Evolutionary conservation across 2,888 invertebrate genomes (phyloP), one percentile per base, ranked within the genome.

Genomic region (Villa cingulata): DNA sequence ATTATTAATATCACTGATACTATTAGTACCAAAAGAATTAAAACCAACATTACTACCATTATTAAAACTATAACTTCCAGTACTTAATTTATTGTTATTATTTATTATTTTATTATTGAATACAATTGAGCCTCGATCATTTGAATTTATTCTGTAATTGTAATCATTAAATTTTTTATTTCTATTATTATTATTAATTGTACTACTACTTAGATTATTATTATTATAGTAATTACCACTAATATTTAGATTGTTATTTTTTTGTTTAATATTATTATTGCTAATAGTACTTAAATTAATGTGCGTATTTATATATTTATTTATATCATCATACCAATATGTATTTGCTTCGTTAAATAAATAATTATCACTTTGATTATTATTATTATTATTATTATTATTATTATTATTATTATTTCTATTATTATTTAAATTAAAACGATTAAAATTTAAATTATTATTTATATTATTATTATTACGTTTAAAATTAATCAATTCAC

Each of bases 261-360:
- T 12, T n/a, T n/a, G n/a, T n/a, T n/a, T n/a, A n/a, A n/a, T n/a
- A 32, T 32, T 32, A 32, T 32, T 50, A 46, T 40, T 48, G 41
- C 41, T 40, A 36, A 44, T 43, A 43, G 46, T 38, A 43, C 51
- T 51, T 46, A 48, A 45, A 32, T 51, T 46, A 46, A 46, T 45
- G 43, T 43, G 45, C 46, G 48, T 45, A n/a, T n/a, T n/a, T 34
- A 40, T 32, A 32, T 7, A 32, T 12, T 12, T 32, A 32, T 5
- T 32, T 12, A 12, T 32, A 12, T 12, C 4, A 32, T 32, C 12
- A 32, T 32, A 12, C 9, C 12, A 32, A 32, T 32, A 32, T 12
- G 9, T 32, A 32, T 32, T 43, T 32, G 37, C 37, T 20, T 48
- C 41, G 29, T 50, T 45, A 34, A 39, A 38, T 17, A 41, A 41